Percentiles rank a stretch among this genome's conserved stretches.
Evolutionary conservation across 2,113 vertebrate genomes (phyloP).

Genomic region (Hemichromis elongatus): DNA sequence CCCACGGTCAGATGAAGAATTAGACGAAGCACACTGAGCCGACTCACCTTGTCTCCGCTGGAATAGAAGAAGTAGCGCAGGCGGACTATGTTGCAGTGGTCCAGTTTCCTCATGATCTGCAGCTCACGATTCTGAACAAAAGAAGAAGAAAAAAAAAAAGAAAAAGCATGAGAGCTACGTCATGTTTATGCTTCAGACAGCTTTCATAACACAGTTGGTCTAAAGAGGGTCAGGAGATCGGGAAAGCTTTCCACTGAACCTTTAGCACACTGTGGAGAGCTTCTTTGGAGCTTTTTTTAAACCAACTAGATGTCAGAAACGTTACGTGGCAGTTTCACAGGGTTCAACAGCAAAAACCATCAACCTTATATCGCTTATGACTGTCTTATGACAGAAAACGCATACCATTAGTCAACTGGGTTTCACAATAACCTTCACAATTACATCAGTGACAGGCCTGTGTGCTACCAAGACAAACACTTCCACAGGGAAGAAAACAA

Average conservation of each 20-base stretch:
- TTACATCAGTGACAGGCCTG: background rate
- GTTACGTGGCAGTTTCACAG: background rate
- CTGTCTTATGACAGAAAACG: background rate
- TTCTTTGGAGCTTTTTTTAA: background rate
- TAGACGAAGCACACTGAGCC: background rate
- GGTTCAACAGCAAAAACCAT: background rate
- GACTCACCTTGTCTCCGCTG: slow-evolving; percentile 95
- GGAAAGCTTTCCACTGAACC: background rate
- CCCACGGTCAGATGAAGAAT: background rate
- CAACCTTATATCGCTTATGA: background rate
- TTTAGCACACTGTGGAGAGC: background rate
- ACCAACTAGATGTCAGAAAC: background rate
- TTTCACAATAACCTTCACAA: background rate
- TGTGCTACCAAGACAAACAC: background rate
- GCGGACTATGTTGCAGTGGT: slow-evolving; percentile 99
- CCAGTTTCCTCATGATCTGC: slow-evolving; percentile 99
- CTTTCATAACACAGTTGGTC: background rate
- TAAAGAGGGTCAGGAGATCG: background rate
- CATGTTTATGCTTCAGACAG: background rate
- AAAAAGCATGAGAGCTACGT: background rate
- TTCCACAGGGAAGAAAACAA: background rate
- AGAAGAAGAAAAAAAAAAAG: slow-evolving; percentile 40
- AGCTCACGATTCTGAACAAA: slow-evolving; percentile 92
- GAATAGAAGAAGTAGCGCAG: slow-evolving; percentile 99
- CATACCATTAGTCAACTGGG: background rate